Percentiles rank a stretch among this genome's conserved stretches.
phyloP scores from a whole-genome alignment of 2,888 invertebrate species.

The Phania funesta region DNA sequence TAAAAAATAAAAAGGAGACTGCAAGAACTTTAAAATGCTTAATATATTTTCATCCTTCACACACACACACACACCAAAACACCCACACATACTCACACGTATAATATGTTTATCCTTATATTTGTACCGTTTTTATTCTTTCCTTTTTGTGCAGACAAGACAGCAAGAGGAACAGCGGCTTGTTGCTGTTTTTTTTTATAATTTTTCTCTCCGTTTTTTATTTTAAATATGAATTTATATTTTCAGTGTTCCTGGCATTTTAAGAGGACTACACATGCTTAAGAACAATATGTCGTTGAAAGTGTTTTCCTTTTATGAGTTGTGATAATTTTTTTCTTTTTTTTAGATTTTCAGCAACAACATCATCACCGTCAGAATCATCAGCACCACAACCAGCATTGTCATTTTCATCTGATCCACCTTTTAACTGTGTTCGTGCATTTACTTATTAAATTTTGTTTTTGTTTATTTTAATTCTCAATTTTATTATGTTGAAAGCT shows the following conservation, averaged over 20 bases:
- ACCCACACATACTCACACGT: background rate
- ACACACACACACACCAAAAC: background rate
- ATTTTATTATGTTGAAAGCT: slow-evolving; percentile 43
- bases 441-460: slow-evolving; percentile 4
- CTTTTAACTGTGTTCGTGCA: background rate
- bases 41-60: slow-evolving; percentile 14
- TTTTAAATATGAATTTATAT: slow-evolving; percentile 9
- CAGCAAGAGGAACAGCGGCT: slow-evolving; percentile 14
- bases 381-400: background rate
- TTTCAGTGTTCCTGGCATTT: slow-evolving; percentile 30
- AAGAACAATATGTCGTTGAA: slow-evolving; percentile 39
- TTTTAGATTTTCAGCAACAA: background rate
- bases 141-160: background rate
- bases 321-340: slow-evolving; percentile 12
- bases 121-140: slow-evolving; percentile 31
- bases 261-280: slow-evolving; percentile 48
- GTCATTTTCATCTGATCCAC: slow-evolving; percentile 35
- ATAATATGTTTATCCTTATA: slow-evolving; percentile 9
- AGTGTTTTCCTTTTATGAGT: slow-evolving; percentile 30
- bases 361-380: background rate
- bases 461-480: slow-evolving; percentile 50
- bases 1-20: slow-evolving; percentile 7
- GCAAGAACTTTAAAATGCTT: slow-evolving; percentile 55
- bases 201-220: background rate
- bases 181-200: slow-evolving; percentile 2